phyloP scores from a whole-genome alignment of 2,888 invertebrate species.

The Xestia c-nigrum region DNA sequence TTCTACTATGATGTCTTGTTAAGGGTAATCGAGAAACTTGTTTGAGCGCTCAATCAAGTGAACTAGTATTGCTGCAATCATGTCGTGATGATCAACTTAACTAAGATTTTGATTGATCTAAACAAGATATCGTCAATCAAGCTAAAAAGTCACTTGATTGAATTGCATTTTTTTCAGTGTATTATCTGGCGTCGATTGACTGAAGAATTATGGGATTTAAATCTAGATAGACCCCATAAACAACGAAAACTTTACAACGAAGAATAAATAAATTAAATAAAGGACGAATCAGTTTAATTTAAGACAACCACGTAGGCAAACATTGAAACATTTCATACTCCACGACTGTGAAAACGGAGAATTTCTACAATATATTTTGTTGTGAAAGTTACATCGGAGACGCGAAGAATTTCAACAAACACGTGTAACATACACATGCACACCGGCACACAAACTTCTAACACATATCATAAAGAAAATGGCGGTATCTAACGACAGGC shows the following conservation, averaged over 20 bases:
- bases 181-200: background rate
- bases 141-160: too few species aligned
- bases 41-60: too few species aligned
- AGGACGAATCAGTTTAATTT: background rate
- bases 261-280: background rate
- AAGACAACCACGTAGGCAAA: background rate
- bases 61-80: too few species aligned
- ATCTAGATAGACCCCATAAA: background rate
- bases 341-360: background rate
- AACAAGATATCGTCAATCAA: too few species aligned
- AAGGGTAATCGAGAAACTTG: too few species aligned
- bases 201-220: background rate
- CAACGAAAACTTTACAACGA: background rate
- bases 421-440: background rate
- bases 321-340: constrained; percentile 5
- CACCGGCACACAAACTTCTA: background rate
- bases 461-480: constrained; percentile 28
- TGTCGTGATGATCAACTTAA: too few species aligned
- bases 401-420: constrained; percentile 43
- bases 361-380: constrained; percentile 51
- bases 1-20: too few species aligned
- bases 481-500: constrained; percentile 25
- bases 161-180: too few species aligned
- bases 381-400: constrained; percentile 51
- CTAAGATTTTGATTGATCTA: too few species aligned